A percentile compares a stretch with the other conserved stretches of the same genome.
Conservation (phyloP, 2,888 invertebrate genomes). For the Thecophora atra region DNA sequence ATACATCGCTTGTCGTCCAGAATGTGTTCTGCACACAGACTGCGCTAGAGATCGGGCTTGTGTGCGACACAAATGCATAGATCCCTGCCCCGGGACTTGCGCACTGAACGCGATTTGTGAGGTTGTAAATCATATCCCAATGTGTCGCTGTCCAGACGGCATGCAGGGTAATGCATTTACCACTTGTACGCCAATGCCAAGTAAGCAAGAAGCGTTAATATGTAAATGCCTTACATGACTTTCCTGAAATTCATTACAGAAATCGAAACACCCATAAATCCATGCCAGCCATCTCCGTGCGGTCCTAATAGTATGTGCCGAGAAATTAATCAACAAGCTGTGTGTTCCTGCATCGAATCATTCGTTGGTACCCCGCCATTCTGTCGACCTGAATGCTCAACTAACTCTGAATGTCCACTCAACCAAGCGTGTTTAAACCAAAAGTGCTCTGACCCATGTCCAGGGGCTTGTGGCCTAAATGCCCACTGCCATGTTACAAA, state of each 20-base stretch:
- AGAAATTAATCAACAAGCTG: conserved; percentile 75
- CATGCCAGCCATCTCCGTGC: conserved; percentile 79
- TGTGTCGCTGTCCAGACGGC: conserved; percentile 70
- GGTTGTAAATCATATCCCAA: conserved; percentile 79
- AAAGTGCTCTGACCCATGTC: conserved; percentile 78
- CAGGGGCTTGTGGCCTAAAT: conserved; percentile 76
- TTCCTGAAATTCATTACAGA: conserved; percentile 47
- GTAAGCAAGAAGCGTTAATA: conserved; percentile 59
- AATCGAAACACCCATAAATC: conserved; percentile 51
- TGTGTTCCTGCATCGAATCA: conserved; percentile 75
- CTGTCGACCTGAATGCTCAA: conserved; percentile 78
- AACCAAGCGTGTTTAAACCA: conserved; percentile 77
- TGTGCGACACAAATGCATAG: conserved; percentile 75
- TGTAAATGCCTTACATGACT: neutral
- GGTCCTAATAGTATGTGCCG: conserved; percentile 84
- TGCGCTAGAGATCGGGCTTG: conserved; percentile 76
- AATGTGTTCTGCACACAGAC: conserved; percentile 76
- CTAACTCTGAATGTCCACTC: conserved; percentile 77
- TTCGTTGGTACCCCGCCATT: conserved; percentile 74
- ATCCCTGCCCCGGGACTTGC: conserved; percentile 80
- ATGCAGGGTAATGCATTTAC: conserved; percentile 78
- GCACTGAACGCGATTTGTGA: conserved; percentile 76
- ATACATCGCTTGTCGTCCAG: conserved; percentile 75
- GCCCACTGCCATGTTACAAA: conserved; percentile 81
- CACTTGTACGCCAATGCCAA: conserved; percentile 70